These are phyloP conservation scores for Laodelphax striatellus DNA, from an alignment of 1,140 invertebrate genomes.

Conservation along the genomic window DNA sequence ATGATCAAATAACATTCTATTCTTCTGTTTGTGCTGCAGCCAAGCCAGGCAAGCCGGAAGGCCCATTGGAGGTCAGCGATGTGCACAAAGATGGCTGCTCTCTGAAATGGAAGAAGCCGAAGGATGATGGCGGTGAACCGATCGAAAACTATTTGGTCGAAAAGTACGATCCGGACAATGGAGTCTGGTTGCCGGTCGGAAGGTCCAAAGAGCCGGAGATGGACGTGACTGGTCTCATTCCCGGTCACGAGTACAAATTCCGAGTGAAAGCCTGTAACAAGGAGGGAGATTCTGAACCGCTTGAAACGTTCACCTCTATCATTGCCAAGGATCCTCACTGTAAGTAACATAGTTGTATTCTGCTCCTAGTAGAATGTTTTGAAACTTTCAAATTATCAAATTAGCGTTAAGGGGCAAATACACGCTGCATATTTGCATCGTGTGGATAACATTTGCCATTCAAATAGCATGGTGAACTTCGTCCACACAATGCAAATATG, in stretches of 20 bases:
- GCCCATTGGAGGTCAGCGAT: slow-evolving; percentile 89
- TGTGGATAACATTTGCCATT: too few species aligned
- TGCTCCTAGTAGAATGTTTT: too few species aligned
- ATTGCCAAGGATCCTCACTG: slow-evolving; percentile 95
- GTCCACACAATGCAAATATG: too few species aligned
- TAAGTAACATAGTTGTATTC: slow-evolving; percentile 42
- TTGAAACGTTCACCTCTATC: slow-evolving; percentile 83
- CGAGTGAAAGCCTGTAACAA: slow-evolving; percentile 94
- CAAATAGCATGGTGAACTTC: too few species aligned
- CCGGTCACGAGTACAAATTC: slow-evolving; percentile 96
- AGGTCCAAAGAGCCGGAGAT: slow-evolving; percentile 71
- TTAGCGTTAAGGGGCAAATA: too few species aligned
- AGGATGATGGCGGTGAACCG: slow-evolving; percentile 94
- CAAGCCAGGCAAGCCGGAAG: slow-evolving; percentile 85
- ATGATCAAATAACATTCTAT: too few species aligned
- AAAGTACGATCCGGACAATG: slow-evolving; percentile 86
- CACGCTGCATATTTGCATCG: too few species aligned
- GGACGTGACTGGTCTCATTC: slow-evolving; percentile 75
- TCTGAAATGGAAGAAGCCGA: slow-evolving; percentile 94
- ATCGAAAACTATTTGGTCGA: slow-evolving; percentile 92
- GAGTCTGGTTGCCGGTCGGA: slow-evolving; percentile 80
- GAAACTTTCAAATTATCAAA: too few species aligned
- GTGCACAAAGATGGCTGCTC: slow-evolving; percentile 90
- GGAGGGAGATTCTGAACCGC: slow-evolving; percentile 92
- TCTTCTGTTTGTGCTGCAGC: slow-evolving; percentile 40